These are phyloP conservation scores for Pollenia amentaria DNA, from an alignment of 2,888 invertebrate genomes.

Conservation along the genomic window DNA sequence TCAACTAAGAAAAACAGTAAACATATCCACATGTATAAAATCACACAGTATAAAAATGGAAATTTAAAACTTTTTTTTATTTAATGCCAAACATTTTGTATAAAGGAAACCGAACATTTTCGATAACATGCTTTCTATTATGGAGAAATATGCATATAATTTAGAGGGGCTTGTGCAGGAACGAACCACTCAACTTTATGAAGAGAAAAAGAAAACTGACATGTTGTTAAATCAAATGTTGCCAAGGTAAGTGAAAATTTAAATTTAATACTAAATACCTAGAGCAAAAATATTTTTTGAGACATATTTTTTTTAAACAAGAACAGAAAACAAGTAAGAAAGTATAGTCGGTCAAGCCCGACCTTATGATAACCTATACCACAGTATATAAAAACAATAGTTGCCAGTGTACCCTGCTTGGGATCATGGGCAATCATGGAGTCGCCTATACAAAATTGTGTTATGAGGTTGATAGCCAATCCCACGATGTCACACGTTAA, in stretches of 20 bases:
- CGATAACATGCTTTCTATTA: constrained; percentile 95
- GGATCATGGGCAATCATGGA: too few species aligned
- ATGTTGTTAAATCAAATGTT: constrained; percentile 93
- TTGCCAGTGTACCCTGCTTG: too few species aligned
- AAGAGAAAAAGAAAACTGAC: constrained; percentile 94
- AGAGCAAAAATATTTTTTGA: neutral
- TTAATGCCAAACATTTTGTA: neutral
- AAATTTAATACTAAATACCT: neutral
- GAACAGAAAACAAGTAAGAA: too few species aligned
- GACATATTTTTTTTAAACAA: constrained; percentile 4
- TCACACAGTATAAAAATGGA: neutral
- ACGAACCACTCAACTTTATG: constrained; percentile 91
- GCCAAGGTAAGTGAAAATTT: constrained; percentile 87
- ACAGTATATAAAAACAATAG: too few species aligned
- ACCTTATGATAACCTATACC: too few species aligned
- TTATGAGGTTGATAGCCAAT: too few species aligned
- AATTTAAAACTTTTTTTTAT: neutral
- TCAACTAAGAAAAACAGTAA: too few species aligned
- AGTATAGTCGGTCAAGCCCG: too few species aligned
- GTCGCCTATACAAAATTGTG: too few species aligned
- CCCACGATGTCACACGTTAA: too few species aligned
- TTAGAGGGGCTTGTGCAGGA: constrained; percentile 93
- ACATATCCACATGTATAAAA: too few species aligned
- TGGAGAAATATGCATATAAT: constrained; percentile 96
- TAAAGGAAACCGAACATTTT: constrained; percentile 92